phyloP scores from a whole-genome alignment of 2,113 vertebrate genomes.

The Nyctibius bracteatus region DNA sequence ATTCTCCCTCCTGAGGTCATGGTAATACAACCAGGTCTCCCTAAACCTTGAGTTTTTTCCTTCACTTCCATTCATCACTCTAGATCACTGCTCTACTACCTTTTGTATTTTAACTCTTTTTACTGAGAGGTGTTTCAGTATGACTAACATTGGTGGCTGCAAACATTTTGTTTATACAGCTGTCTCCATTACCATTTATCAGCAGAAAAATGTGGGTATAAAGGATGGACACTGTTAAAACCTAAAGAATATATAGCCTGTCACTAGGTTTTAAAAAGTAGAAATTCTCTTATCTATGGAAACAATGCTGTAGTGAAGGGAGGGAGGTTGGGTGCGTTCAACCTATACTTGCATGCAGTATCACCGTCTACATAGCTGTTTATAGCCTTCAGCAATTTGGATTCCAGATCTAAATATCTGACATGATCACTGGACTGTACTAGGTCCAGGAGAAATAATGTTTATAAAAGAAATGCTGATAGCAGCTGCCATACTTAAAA shows the following conservation, averaged over 20 bases:
- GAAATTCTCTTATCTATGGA: neutral
- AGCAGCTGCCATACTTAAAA: neutral
- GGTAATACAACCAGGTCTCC: neutral
- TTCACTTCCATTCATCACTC: neutral
- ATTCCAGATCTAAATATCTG: neutral
- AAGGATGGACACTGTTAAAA: neutral
- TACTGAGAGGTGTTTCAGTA: neutral
- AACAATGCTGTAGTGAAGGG: accelerated
- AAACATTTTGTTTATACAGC: neutral
- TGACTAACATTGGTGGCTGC: neutral
- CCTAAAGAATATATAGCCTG: neutral
- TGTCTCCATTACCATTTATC: neutral
- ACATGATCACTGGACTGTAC: neutral
- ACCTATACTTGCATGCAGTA: neutral
- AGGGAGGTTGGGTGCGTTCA: neutral
- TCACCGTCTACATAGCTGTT: accelerated
- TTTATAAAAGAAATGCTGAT: neutral
- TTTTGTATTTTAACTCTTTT: neutral
- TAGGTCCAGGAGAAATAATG: neutral
- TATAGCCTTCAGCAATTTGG: neutral
- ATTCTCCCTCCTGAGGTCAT: neutral
- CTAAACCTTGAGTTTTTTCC: neutral
- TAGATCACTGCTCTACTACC: neutral
- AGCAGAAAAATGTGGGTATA: neutral
- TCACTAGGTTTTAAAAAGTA: neutral